These are phyloP conservation scores for Meteorus cinctellus DNA, from an alignment of 2,888 invertebrate species.

Conservation along the genomic window DNA sequence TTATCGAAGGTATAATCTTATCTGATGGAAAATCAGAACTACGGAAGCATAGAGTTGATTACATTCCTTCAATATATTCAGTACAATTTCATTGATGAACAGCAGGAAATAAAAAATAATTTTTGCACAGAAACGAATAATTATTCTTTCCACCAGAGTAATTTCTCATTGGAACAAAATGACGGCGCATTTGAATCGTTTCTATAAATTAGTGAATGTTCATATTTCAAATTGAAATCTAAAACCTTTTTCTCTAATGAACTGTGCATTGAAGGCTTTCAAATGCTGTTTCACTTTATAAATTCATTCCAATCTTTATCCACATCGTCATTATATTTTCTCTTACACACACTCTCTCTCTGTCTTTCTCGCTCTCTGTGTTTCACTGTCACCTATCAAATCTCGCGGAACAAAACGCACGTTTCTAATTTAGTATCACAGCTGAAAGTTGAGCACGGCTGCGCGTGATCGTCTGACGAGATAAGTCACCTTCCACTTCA, in stretches of 20 bases:
- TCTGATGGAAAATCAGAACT: too few species aligned
- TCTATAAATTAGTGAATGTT: too few species aligned
- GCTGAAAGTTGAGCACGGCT: conserved; percentile 32
- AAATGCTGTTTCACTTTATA: background rate
- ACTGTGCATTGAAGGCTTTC: background rate
- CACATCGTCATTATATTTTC: background rate
- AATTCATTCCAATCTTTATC: background rate
- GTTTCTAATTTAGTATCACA: conserved; percentile 30
- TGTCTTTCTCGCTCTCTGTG: background rate
- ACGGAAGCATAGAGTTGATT: too few species aligned
- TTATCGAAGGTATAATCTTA: too few species aligned
- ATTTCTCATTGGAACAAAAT: too few species aligned
- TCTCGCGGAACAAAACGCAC: conserved; percentile 20
- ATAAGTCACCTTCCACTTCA: conserved; percentile 50
- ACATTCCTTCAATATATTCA: too few species aligned
- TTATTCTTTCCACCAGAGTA: too few species aligned
- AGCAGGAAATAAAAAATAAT: too few species aligned
- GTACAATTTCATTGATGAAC: too few species aligned
- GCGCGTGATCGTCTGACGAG: conserved; percentile 53
- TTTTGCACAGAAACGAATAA: too few species aligned
- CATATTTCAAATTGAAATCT: background rate
- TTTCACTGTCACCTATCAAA: conserved; percentile 13
- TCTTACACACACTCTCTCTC: background rate
- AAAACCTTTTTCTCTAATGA: background rate
- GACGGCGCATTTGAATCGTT: too few species aligned